These are phyloP conservation scores for Polypedilum vanderplanki DNA, from an alignment of 1,140 invertebrate genomes.

Conservation along the genomic window DNA sequence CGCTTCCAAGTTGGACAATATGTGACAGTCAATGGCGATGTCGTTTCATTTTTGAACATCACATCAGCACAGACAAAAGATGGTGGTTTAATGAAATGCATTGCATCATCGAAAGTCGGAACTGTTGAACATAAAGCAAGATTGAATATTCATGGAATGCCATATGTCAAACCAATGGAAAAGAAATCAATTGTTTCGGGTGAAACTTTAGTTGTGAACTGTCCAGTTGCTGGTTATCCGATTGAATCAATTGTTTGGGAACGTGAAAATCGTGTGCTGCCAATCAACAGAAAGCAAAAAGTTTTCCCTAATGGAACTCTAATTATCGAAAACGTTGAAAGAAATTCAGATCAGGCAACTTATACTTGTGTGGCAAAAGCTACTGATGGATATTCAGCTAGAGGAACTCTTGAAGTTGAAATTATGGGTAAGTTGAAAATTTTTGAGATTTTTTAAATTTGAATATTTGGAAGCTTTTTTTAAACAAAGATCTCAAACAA, in stretches of 20 bases:
- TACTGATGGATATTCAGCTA: conserved; percentile 78
- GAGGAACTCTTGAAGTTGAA: conserved; percentile 82
- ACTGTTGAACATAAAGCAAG: conserved; percentile 76
- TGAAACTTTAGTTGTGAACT: conserved; percentile 78
- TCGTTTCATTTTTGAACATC: conserved; percentile 90
- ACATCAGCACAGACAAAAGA: conserved; percentile 86
- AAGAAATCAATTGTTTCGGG: conserved; percentile 92
- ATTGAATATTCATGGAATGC: conserved; percentile 86
- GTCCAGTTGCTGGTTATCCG: conserved; percentile 90
- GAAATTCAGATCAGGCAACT: conserved; percentile 83
- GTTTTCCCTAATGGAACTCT: conserved; percentile 90
- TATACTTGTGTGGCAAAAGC: conserved; percentile 92
- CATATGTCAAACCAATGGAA: conserved; percentile 84
- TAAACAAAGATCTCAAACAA: too few species aligned
- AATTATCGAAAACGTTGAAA: conserved; percentile 88
- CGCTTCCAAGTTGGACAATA: conserved; percentile 74
- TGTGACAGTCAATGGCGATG: conserved; percentile 80
- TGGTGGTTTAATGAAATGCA: conserved; percentile 87
- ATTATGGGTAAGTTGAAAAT: conserved; percentile 80
- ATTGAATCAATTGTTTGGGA: conserved; percentile 92
- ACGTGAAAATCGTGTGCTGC: conserved; percentile 63
- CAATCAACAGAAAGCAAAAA: conserved; percentile 91
- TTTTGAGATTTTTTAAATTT: not conserved
- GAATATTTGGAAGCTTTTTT: not conserved
- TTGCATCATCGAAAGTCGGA: conserved; percentile 86